phyloP scores from a whole-genome alignment of 2,113 vertebrate genomes.

The Gyps fulvus region DNA sequence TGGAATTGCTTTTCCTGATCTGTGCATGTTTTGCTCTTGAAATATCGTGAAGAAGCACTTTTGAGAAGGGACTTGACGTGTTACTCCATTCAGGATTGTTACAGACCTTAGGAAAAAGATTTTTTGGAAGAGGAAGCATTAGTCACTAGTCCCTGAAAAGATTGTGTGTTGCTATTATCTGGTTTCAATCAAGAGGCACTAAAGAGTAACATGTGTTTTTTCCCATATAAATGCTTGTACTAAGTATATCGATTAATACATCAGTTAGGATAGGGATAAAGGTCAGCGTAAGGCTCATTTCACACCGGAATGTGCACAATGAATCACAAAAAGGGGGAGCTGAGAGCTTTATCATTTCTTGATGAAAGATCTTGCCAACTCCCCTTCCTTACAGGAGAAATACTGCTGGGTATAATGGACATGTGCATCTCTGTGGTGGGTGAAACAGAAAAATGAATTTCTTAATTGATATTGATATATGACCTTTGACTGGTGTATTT shows the following conservation, averaged over 20 bases:
- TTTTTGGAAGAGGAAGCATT: neutral
- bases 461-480: neutral
- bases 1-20: neutral
- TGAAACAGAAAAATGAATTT: neutral
- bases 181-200: neutral
- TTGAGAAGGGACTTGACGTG: neutral
- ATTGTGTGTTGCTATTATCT: neutral
- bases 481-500: neutral
- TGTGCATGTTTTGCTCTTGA: rapidly evolving
- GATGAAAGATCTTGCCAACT: neutral
- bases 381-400: neutral
- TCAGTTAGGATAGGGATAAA: neutral
- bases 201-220: rapidly evolving
- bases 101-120: neutral
- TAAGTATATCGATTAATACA: neutral
- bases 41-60: neutral
- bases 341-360: neutral
- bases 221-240: neutral
- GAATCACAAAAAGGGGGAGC: neutral
- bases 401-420: neutral
- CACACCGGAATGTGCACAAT: no score
- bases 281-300: neutral
- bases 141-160: neutral
- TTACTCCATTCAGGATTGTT: neutral
- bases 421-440: neutral